Evolutionary conservation across 2,888 invertebrate species (phyloP).

Genomic region (Latrodectus hesperus): DNA sequence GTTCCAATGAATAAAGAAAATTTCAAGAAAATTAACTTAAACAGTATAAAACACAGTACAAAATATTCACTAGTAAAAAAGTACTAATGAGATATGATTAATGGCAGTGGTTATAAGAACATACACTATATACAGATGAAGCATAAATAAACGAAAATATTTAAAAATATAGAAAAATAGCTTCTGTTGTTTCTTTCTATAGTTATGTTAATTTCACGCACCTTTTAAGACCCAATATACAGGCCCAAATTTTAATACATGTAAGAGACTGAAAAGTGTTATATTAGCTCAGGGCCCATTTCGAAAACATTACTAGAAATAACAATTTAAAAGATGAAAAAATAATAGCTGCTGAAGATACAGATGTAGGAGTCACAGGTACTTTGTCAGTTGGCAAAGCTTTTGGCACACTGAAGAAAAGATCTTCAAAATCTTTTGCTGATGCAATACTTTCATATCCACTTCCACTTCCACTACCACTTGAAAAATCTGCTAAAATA

Average conservation of each 20-base stretch:
- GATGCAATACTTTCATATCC: conserved; percentile 45
- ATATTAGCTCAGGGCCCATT: conserved; percentile 48
- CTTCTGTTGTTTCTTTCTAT: conserved; percentile 1
- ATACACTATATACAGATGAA: conserved; percentile 35
- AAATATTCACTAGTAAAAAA: too few species aligned
- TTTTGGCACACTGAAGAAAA: conserved; percentile 63
- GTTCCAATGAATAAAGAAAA: too few species aligned
- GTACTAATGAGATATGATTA: too few species aligned
- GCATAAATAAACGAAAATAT: conserved; percentile 22
- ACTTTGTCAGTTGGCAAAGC: conserved; percentile 52
- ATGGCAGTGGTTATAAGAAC: too few species aligned
- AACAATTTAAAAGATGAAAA: conserved; percentile 42
- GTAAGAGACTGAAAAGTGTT: conserved; percentile 1
- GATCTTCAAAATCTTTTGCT: conserved; percentile 56
- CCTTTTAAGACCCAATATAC: conserved; percentile 9
- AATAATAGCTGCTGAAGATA: conserved; percentile 29
- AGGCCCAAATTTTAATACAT: conserved; percentile 11
- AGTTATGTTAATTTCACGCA: not conserved
- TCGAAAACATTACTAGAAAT: conserved; percentile 14
- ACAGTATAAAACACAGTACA: too few species aligned
- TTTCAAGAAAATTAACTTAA: too few species aligned
- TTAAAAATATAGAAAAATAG: conserved; percentile 50
- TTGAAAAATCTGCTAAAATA: conserved; percentile 57
- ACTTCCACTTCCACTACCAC: conserved; percentile 68
- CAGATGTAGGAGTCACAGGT: conserved; percentile 24